Conservation (phyloP, 1,140 invertebrate genomes). For the Thereuonema tuberculata region DNA sequence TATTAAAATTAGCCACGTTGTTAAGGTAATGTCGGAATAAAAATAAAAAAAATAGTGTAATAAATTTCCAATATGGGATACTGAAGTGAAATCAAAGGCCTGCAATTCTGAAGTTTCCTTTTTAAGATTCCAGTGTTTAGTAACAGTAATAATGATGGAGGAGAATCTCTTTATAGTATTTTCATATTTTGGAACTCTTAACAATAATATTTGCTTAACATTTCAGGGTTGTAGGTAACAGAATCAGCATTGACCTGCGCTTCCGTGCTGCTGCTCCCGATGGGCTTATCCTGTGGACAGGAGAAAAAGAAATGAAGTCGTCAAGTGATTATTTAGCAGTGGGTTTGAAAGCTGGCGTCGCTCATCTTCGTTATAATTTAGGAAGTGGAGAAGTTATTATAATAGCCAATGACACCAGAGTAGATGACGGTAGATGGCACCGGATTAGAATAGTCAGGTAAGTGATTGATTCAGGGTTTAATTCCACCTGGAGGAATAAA, state of each 20-base stretch:
- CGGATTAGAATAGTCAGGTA: slow-evolving; percentile 72
- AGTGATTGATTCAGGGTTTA: slow-evolving; percentile 16
- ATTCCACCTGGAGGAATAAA: no score
- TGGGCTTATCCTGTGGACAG: slow-evolving; percentile 80
- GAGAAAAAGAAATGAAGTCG: slow-evolving; percentile 44
- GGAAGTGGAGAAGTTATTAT: slow-evolving; percentile 61
- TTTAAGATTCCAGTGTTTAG: no score
- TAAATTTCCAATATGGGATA: no score
- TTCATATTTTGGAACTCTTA: no score
- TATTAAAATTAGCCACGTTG: no score
- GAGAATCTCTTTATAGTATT: no score
- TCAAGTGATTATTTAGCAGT: slow-evolving; percentile 62
- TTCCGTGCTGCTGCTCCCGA: slow-evolving; percentile 48
- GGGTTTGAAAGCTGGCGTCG: slow-evolving; percentile 59
- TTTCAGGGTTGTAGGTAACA: slow-evolving; percentile 56
- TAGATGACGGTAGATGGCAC: slow-evolving; percentile 88
- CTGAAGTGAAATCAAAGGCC: no score
- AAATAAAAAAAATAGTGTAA: no score
- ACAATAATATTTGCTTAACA: slow-evolving; percentile 10
- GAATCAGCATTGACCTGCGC: slow-evolving; percentile 64
- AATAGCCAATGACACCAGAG: slow-evolving; percentile 66
- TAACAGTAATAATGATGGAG: no score
- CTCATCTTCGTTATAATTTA: slow-evolving; percentile 47
- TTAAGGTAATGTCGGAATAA: no score
- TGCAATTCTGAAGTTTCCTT: no score